Evolutionary conservation across 2,888 invertebrate species (phyloP), one percentile per base, ranked within the genome.

Genomic region (Cerastoderma edule): DNA sequence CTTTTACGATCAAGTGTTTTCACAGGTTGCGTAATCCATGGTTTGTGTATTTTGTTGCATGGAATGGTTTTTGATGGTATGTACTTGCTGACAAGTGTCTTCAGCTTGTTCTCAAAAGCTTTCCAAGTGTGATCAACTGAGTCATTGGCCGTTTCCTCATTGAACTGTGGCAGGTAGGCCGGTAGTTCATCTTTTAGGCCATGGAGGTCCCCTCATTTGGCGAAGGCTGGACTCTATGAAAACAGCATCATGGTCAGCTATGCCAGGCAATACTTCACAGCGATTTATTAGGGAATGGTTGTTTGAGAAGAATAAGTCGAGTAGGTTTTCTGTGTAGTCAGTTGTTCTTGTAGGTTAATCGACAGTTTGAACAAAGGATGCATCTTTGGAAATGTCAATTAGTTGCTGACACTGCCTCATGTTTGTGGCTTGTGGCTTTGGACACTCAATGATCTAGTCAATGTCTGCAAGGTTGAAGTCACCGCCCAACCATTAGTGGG

Each of bases 251-350:
- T 70, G 69, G 33, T 69, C 70, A 22, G 35, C 56, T 16, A 70
- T 67, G 1, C 63, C 66, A 10, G 67, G 71, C 3, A 70, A 22
- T 22, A 70, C 57, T 48, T 74, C 68, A 30, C 69, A 68, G 1
- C 27, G 16, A 48, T 75, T 69, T 10, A 65, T 22, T 5, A 65
- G 30, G 19, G 46, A 27, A 6, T 1, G 39, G 44, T 75, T 75
- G 39, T 53, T 70, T 13, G 75, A 66, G 66, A 75, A 75, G 56
- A 78, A 75, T 6, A 78, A 39, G 46, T 73, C 78, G 0, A 73
- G 64, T 2, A 54, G 24, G 16, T 50, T 70, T 1, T 44, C 10
- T 1, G 70, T 39, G 30, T 53, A 68, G 10, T 70, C 73, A 6
- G 63, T 70, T 16, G 54, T 67, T 16, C 74, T 22, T 27, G 74